A percentile compares a stretch with the other conserved stretches of the same genome.
Evolutionary conservation across 2,113 vertebrate genomes (phyloP).

Genomic region (Anas platyrhynchos): DNA sequence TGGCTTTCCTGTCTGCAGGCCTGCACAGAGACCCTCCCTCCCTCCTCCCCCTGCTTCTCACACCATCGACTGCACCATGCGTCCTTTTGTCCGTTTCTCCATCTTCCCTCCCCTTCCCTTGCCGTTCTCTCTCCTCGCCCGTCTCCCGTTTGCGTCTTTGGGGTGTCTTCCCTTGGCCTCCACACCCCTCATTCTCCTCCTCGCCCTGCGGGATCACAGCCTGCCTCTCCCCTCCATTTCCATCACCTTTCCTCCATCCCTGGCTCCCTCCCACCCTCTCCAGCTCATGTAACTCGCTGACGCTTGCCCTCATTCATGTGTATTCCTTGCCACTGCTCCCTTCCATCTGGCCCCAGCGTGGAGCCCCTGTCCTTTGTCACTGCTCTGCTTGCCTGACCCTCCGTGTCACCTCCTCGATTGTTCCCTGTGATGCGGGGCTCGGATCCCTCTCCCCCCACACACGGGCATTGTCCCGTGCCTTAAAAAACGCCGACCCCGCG

Average conservation of each 20-base stretch:
- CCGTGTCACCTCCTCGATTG: not conserved
- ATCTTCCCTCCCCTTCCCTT: slow-evolving; percentile 31
- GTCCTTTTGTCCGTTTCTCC: slow-evolving; percentile 59
- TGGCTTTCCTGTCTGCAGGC: slow-evolving; percentile 54
- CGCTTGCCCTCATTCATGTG: slow-evolving; percentile 7
- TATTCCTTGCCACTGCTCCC: not conserved
- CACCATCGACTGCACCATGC: slow-evolving; percentile 46
- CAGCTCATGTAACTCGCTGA: not conserved
- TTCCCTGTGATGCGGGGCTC: not conserved
- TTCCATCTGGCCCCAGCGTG: slow-evolving; percentile 54
- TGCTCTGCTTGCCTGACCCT: slow-evolving; percentile 39
- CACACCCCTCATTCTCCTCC: not conserved
- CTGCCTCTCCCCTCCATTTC: not conserved
- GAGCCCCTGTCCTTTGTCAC: slow-evolving; percentile 36
- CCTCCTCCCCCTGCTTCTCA: slow-evolving; percentile 30
- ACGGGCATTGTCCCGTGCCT: not conserved
- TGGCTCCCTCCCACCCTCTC: not conserved
- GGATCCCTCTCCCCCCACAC: not conserved
- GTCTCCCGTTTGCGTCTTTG: not conserved
- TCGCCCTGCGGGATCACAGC: not conserved
- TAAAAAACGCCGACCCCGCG: not conserved
- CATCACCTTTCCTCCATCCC: not conserved
- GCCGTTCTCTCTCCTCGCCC: not conserved
- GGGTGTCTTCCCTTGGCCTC: not conserved
- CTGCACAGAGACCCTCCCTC: slow-evolving; percentile 43